phyloP scores from a whole-genome alignment of 2,888 invertebrate species.

The Selenia dentaria region DNA sequence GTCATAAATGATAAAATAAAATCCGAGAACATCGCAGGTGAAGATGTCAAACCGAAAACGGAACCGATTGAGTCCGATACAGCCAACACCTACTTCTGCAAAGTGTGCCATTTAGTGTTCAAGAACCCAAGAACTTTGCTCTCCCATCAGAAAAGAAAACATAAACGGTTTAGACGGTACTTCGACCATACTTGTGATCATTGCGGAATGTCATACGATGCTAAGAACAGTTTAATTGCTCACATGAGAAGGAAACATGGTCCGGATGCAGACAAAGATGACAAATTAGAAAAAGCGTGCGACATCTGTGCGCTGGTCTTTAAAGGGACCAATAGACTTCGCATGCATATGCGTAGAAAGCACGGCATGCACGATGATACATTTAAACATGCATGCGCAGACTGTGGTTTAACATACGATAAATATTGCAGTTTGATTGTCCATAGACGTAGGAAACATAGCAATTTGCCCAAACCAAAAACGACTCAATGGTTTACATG shows the following conservation, averaged over 20 bases:
- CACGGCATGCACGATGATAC: conserved; percentile 68
- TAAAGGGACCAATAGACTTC: conserved; percentile 63
- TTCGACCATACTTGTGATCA: conserved; percentile 68
- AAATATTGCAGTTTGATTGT: conserved; percentile 70
- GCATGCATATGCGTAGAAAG: conserved; percentile 76
- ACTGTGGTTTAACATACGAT: conserved; percentile 73
- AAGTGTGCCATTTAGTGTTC: conserved; percentile 74
- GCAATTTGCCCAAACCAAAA: conserved; percentile 45
- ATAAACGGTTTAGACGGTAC: conserved; percentile 57
- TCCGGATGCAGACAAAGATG: conserved; percentile 55
- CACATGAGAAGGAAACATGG: conserved; percentile 74
- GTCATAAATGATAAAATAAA: conserved; percentile 51
- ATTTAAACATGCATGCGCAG: conserved; percentile 62
- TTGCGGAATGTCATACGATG: conserved; percentile 72
- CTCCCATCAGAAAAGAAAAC: conserved; percentile 70
- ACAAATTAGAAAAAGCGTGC: conserved; percentile 62
- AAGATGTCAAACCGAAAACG: conserved; percentile 9
- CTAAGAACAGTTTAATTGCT: conserved; percentile 68
- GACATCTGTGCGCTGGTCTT: conserved; percentile 74
- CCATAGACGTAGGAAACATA: conserved; percentile 69
- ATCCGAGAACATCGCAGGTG: neutral
- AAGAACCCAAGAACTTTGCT: conserved; percentile 61
- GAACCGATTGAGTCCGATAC: conserved; percentile 21
- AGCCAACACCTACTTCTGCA: conserved; percentile 52
- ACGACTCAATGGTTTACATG: conserved; percentile 64